Conservation (phyloP, 1,140 invertebrate genomes). For the Drosophila mojavensis region DNA sequence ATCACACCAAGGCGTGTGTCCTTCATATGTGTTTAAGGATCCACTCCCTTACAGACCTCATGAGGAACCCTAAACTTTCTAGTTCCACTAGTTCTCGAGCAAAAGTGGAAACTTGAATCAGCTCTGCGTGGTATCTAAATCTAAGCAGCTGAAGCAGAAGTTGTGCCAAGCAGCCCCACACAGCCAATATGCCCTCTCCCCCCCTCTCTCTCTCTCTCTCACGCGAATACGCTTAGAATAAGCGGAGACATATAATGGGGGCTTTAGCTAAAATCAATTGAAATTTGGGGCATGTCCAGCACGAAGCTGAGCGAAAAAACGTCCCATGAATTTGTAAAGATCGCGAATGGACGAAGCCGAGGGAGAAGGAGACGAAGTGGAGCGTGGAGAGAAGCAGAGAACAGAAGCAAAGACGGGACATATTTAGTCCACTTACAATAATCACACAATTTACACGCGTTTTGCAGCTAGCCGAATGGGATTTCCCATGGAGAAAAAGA, state of each 20-base stretch:
- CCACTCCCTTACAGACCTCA: no score
- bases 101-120: no score
- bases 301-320: conserved; percentile 3
- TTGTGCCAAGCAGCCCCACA: no score
- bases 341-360: not conserved
- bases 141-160: no score
- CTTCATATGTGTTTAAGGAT: no score
- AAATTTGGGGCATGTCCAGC: conserved; percentile 35
- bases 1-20: no score
- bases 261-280: conserved; percentile 27
- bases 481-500: not conserved
- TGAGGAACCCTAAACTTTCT: no score
- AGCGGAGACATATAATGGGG: not conserved
- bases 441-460: conserved; percentile 81
- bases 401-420: conserved; percentile 17
- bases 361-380: not conserved
- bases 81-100: no score
- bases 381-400: not conserved
- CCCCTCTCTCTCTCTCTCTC: not conserved
- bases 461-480: conserved; percentile 38
- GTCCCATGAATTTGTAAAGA: conserved; percentile 59
- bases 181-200: not conserved
- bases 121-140: no score
- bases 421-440: conserved; percentile 71
- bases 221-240: not conserved